Base-by-base conservation (phyloP, 35 echinoderm and acorn worm species). In the Apostichopus japonicus region DNA sequence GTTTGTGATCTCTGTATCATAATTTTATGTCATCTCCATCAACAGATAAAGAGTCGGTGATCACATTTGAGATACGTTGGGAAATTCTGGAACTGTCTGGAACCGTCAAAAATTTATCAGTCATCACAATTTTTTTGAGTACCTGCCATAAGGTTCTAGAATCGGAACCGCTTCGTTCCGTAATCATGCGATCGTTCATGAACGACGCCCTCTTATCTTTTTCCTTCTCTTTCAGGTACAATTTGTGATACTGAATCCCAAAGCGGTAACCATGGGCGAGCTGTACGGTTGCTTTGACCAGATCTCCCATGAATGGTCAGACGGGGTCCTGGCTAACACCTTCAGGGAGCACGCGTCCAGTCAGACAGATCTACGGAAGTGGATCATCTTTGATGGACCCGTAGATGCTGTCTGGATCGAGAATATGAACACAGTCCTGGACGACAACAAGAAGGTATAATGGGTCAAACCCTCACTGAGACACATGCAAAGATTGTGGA, bases 401-500 rank as follows among this genome's bases (percentile, higher is more conserved):
- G 97, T 96, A 8, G 97, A 98, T 83, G 97, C 97, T 23, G 97
- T 98, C 6, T 98, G 97, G 97, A 98, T 98, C 83, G 97, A 98
- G 65, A 98, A 98, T 59, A 98, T 98, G 97, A 98, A 98, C 93
- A 98, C 97, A 22, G 94, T 98, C 1, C 80, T 98, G 11, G 97
- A 98, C 88, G 97, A 98, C 72, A 98, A 98, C 52, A 98, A 98
- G 80, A 98, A 98, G 94, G 97, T 98, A 65, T 51, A 56, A 7
- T 11, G 8, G 57, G 57, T 7, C 57, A 9, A 59, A 59, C 7
- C 11, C 57, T 59, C 57, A 5, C 27, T 33, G 27, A 33, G 27
- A 33, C 27, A 33, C 27, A 33, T 33, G 27, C 27, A 44, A 44
- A 44, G 33, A 44, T 33, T 33, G 27, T 33, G 1, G 27, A 33